Evolutionary conservation across 2,888 invertebrate species (phyloP), one percentile per base, ranked within the genome.

Genomic region (Tenthredo livida): DNA sequence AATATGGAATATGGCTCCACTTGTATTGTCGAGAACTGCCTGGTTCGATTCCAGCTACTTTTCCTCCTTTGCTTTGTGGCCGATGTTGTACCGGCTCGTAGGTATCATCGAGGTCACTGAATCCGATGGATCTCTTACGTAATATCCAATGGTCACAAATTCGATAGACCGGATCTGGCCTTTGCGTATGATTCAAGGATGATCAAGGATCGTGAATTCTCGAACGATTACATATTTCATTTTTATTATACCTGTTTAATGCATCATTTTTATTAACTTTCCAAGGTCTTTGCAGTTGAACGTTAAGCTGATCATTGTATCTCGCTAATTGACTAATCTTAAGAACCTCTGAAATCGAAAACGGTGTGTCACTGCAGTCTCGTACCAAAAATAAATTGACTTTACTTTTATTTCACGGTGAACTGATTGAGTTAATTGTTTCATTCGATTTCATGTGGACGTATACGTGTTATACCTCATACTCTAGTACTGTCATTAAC

Each of bases 131-230:
- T 61, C 77, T 58, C 33, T 80, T 80, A 54, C 54, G 77, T 54
- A 50, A 77, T 54, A 50, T 33, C 25, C 21, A 54, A 17, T 29
- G 43, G 73, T 43, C 47, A 73, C 73, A 43, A 73, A 73, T 73
- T 73, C 73, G 43, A 73, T 9, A 43, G 73, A 21, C 21, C 40
- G 43, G 73, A 43, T 43, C 73, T 73, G 73, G 43, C 15, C 40
- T 73, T 73, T 43, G 40, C 73, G 43, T 73, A 25, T 73, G 73
- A 73, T 73, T 73, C 21, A 73, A 73, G 40, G 25, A 73, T 73
- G 21, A 7, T 73, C 43, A 43, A 73, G 43, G 73, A 73, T 73
- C 73, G 17, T 40, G 43, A 73, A 73, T 25, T n/a, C 15, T 15
- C 73, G 5, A 43, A 9, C 17, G 21, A 15, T n/a, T 33, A 21